Evolutionary conservation across 1,140 invertebrate genomes (phyloP), one percentile per base, ranked within the genome.

Genomic region (Harpegnathos saltator): DNA sequence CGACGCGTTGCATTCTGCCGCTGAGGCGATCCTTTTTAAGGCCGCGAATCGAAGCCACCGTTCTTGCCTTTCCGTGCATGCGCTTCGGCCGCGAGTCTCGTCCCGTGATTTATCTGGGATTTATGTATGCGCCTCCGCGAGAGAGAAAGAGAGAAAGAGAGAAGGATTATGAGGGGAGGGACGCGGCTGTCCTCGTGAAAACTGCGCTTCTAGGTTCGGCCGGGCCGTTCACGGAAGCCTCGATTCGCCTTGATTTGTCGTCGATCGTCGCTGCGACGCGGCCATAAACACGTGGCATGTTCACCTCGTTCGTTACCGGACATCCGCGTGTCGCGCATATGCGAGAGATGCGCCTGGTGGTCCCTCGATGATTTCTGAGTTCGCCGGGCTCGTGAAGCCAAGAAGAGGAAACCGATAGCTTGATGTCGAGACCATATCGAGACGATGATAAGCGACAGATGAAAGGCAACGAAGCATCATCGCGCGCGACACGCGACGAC

Each of bases 51-150:
- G 7, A 19, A 71, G 22, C 56, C 56, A 63, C 22, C 14, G 59
- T 89, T 89, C 74, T 86, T 86, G 75, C 26, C 68, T 72, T 81
- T 58, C 59, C 69, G 48, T 72, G 59, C 63, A 65, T 72, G 56
- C 71, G 22, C 29, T 44, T 15, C 17, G 14, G 1, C 22, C 54
- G 24, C 38, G 38, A 22, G 38, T 44, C 38, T 22, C 61, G 71
- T 83, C 38, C 66, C 61, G 83, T 92, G 92, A 92, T 92, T 92
- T 92, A 92, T 92, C 54, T 66, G 80, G 71, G 77, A 92, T 91
- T 92, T 91, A 90, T 91, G 87, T 90, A 90, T 90, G 81, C 66
- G 26, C 29, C n/a, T 52, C 56, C 52, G 44, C 77, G 78, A 50
- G 12, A 65, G 33, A 83, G 38, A 66, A 44, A 66, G n/a, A n/a